These are phyloP conservation scores for Dolichomitus sp. DNA, from an alignment of 2,888 invertebrate species.

Conservation along the genomic window DNA sequence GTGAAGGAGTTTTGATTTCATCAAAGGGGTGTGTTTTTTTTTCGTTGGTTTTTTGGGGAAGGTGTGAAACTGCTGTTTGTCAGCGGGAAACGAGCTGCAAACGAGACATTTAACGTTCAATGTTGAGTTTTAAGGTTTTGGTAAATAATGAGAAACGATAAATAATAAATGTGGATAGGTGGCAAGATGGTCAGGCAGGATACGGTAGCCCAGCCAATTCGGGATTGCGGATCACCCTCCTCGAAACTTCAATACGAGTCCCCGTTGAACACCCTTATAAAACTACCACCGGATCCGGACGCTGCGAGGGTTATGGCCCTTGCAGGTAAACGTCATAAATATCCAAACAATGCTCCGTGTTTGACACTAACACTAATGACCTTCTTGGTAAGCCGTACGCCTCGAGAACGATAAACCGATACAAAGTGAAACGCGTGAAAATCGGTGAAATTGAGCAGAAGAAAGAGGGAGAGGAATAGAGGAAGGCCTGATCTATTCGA, in stretches of 20 bases:
- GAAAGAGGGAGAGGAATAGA: conserved; percentile 69
- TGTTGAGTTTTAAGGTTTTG: conserved; percentile 40
- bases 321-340: conserved; percentile 79
- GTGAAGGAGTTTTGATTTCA: conserved; percentile 6
- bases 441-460: conserved; percentile 85
- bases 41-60: neutral
- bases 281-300: conserved; percentile 38
- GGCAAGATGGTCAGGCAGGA: conserved; percentile 23
- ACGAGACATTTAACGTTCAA: conserved; percentile 30
- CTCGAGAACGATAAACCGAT: conserved; percentile 80
- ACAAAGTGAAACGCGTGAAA: conserved; percentile 75
- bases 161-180: conserved; percentile 48
- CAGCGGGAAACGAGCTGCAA: conserved; percentile 34
- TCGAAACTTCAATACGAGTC: conserved; percentile 19
- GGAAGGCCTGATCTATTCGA: conserved; percentile 53
- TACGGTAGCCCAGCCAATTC: conserved; percentile 16
- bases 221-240: conserved; percentile 34
- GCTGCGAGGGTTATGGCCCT: conserved; percentile 31
- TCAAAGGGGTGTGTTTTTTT: conserved; percentile 13
- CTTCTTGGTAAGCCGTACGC: conserved; percentile 64
- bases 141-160: conserved; percentile 49
- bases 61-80: conserved; percentile 43
- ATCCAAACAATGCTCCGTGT: conserved; percentile 76
- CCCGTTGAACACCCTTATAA: conserved; percentile 59
- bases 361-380: conserved; percentile 84